Percentiles rank a stretch among this genome's conserved stretches.
These are phyloP conservation scores for Dryobota labecula DNA, from an alignment of 2,888 invertebrate species.

Conservation along the genomic window DNA sequence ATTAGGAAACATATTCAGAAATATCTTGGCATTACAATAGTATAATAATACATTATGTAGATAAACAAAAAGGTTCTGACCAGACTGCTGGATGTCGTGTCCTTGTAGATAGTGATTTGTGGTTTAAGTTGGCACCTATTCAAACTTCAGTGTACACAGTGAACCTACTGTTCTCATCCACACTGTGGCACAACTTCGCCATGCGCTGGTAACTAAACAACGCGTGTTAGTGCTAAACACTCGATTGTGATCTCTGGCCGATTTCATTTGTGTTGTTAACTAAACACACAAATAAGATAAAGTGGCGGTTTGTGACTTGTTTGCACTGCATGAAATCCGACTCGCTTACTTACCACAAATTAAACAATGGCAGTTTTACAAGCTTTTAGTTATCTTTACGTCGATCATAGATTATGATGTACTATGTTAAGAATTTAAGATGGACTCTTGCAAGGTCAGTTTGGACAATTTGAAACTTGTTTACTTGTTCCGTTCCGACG, in stretches of 20 bases:
- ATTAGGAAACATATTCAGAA: not conserved
- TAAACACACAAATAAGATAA: conserved; percentile 28
- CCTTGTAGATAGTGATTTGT: not conserved
- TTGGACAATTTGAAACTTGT: not conserved
- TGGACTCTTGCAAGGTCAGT: not conserved
- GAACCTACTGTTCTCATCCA: conserved; percentile 5
- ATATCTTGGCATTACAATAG: not conserved
- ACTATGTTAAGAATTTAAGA: not conserved
- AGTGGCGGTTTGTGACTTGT: conserved; percentile 12
- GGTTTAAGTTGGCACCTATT: not conserved
- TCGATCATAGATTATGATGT: not conserved
- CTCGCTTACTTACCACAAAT: not conserved
- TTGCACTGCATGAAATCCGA: conserved; percentile 4
- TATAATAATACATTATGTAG: not conserved
- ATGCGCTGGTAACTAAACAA: conserved; percentile 5
- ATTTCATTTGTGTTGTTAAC: conserved; percentile 29
- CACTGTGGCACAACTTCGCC: not conserved
- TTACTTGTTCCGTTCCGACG: not conserved
- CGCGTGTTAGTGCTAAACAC: conserved; percentile 14
- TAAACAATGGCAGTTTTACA: not conserved
- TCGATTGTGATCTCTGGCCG: conserved; percentile 22
- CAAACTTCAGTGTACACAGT: not conserved
- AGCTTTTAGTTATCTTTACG: conserved; percentile 4
- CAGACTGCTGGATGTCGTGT: not conserved
- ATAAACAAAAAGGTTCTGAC: conserved; percentile 1